A percentile compares a stretch with the other conserved stretches of the same genome.
Conservation (phyloP, 2,888 invertebrate genomes). For the Parnassius glacialis region DNA sequence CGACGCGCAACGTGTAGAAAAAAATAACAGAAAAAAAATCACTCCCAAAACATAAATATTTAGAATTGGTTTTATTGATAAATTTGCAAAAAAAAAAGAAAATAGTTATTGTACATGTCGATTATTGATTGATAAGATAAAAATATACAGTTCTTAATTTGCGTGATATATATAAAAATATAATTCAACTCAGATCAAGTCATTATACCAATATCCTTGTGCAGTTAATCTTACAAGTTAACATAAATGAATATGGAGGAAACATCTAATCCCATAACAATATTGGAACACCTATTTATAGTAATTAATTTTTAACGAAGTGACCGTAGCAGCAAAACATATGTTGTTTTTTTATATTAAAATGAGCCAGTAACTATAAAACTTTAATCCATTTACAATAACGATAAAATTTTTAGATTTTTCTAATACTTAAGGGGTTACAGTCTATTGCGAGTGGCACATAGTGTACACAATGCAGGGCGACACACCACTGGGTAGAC, state of each 20-base stretch:
- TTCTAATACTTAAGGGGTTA: conserved; percentile 60
- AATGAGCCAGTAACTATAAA: conserved; percentile 76
- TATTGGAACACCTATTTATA: conserved; percentile 78
- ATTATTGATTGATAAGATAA: conserved; percentile 78
- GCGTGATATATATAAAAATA: conserved; percentile 79
- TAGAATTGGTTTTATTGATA: conserved; percentile 80
- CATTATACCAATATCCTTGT: conserved; percentile 78
- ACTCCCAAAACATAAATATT: conserved; percentile 51
- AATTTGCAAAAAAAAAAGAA: conserved; percentile 72
- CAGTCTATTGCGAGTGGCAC: conserved; percentile 39
- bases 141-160: conserved; percentile 78
- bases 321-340: conserved; percentile 70
- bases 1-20: conserved; percentile 9
- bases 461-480: conserved; percentile 31
- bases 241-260: conserved; percentile 71
- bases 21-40: conserved; percentile 30
- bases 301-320: conserved; percentile 73
- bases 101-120: conserved; percentile 79
- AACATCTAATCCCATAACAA: conserved; percentile 78
- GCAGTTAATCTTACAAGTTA: conserved; percentile 73
- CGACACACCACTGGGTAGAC: conserved; percentile 32
- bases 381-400: conserved; percentile 76
- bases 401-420: conserved; percentile 66
- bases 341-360: conserved; percentile 67
- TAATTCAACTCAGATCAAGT: conserved; percentile 79